These are phyloP conservation scores for Argyrosomus japonicus DNA, from an alignment of 2,113 vertebrate genomes.

Conservation along the genomic window DNA sequence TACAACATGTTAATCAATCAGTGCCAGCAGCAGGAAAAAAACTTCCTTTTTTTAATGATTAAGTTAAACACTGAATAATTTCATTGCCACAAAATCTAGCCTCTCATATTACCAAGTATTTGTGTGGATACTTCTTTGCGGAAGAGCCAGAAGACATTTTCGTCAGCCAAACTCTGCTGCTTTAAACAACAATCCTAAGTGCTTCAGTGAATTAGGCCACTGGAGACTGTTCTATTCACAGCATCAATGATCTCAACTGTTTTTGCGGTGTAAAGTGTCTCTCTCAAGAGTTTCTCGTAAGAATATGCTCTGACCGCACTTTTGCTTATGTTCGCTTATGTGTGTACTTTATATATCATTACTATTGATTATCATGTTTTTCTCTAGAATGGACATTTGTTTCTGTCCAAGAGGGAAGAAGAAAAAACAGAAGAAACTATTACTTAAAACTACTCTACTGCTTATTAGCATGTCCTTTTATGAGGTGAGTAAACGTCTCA, in stretches of 20 bases:
- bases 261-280: slow-evolving; percentile 49
- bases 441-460: not conserved
- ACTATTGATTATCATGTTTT: slow-evolving; percentile 7
- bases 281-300: slow-evolving; percentile 41
- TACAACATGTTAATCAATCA: not conserved
- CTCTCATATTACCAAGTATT: slow-evolving; percentile 21
- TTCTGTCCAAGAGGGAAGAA: not conserved
- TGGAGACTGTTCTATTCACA: slow-evolving; percentile 52
- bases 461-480: not conserved
- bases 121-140: slow-evolving; percentile 36
- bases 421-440: not conserved
- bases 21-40: not conserved
- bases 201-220: slow-evolving; percentile 51
- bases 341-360: not conserved
- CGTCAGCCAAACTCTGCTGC: slow-evolving; percentile 42
- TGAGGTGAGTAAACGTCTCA: not conserved
- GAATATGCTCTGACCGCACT: slow-evolving; percentile 10
- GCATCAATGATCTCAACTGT: slow-evolving; percentile 60
- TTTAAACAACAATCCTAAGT: slow-evolving; percentile 39
- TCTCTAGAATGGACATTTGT: not conserved
- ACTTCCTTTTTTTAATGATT: slow-evolving; percentile 38
- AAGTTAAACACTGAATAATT: slow-evolving; percentile 47
- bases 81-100: slow-evolving; percentile 28
- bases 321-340: not conserved
- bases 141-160: slow-evolving; percentile 42